Base-by-base conservation (phyloP, 2,888 invertebrate species). In the Papilio gigon region DNA sequence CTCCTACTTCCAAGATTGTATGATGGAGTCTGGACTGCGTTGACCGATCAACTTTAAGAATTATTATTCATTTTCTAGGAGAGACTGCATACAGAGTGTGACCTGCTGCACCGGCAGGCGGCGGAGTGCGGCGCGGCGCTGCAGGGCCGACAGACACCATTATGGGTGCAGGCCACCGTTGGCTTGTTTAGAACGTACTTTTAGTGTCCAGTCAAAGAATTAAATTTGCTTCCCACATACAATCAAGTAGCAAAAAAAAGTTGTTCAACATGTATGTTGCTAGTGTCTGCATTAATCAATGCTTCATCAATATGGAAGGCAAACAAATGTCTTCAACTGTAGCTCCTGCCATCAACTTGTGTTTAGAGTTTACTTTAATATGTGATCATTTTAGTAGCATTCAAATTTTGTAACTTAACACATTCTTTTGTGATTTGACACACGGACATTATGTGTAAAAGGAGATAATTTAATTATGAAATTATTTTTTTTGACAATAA, bases 151-250 rank as follows among this genome's bases (percentile, higher is more conserved):
- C 89, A 92, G 44, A 94, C 97, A 5, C 97, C 98, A 0, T 85
- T 94, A 9, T 97, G 98, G 97, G 96, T 98, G 8, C 84, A 83
- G 33, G 90, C 90, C 2, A 95, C 97, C 25, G 96, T 97, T 8
- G 93, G 93, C 72, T 87, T 97, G 64, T 96, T 97, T 83, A 93
- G 95, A 80, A 94, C 94, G 42, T 96, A 95, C 80, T 96, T 97
- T 84, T 96, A 65, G 35, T 37, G 4, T 22, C 2, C 3, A 25
- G 9, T 25, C 8, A 88, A 82, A 67, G n/a, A 4, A 62, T 70
- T 35, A 3, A 47, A 12, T 12, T 4, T 12, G 4, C 25, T 25
- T 50, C 22, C 22, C n/a, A 40, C n/a, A 22, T 8, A 42, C 4
- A 3, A 4, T 14, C 1, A 4, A 5, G 17, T 47, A 12, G 20